Evolutionary conservation across 2,113 vertebrate genomes (phyloP), one percentile per base, ranked within the genome.

Genomic region (Onychostruthus taczanowskii): DNA sequence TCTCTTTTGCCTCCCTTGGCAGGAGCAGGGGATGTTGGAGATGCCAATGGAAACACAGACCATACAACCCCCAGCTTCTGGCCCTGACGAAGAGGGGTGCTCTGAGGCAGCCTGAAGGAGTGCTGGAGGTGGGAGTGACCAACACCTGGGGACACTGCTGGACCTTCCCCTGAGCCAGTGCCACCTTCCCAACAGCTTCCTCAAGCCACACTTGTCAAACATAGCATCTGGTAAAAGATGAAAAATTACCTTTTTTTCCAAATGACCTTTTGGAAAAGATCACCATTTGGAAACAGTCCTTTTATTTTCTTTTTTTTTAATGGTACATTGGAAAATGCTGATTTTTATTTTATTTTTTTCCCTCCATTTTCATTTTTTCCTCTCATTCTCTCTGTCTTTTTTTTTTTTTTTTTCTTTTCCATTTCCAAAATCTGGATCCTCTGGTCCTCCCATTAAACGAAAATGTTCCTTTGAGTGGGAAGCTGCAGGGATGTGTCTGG

Each of bases 401-500:
- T 23, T 33, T 73, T 39, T 39, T 70, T 35, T 35, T 49, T 52
- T 73, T 84, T 59, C 24, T 84, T 87, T 84, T 76, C 66, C 41
- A 64, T 78, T 89, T 87, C 62, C 87, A 69, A 37, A 19, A 28
- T 30, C 70, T 88, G 88, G 20, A 86, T 80, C 33, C 43, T 53
- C 52, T 41, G 21, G 82, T n/a, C 53, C 55, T 87, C 52, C 76
- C 76, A 37, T 61, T 67, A 89, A 89, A 50, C 0, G 8, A 74
- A 84, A 94, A 68, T 22, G 22, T 78, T 89, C 76, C 91, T 84
- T 79, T 7, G 7, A 92, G 64, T 64, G 68, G 83, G 76, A 92
- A 96, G 75, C 55, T 67, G 43, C 55, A 90, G 72, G 56, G 92
- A 90, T 55, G 77, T 77, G 72, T 90, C 83, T 93, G 92, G 73